These are phyloP conservation scores for Gerris buenoi DNA, from an alignment of 1,140 invertebrate genomes.

Conservation along the genomic window DNA sequence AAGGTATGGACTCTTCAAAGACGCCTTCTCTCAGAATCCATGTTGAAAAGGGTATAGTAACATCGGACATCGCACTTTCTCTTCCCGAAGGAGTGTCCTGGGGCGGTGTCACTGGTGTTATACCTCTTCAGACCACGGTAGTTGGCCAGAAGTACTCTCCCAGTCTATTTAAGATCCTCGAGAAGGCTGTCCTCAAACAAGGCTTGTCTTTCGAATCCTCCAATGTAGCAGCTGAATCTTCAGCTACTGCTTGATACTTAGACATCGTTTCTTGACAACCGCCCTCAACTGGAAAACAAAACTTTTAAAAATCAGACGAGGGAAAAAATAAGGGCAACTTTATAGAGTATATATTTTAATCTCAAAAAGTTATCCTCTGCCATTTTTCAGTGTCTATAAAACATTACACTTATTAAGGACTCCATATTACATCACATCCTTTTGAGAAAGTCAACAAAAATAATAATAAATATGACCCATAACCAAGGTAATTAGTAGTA, in stretches of 20 bases:
- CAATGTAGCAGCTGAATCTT: background rate
- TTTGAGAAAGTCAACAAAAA: no score
- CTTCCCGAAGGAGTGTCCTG: background rate
- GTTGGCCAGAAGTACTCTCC: constrained; percentile 2
- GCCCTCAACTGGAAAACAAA: no score
- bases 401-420: no score
- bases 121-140: background rate
- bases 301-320: no score
- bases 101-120: background rate
- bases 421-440: no score
- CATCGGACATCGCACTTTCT: background rate
- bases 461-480: no score
- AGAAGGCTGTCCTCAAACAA: background rate
- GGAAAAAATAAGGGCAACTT: no score
- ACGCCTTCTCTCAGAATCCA: background rate
- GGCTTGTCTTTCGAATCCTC: background rate
- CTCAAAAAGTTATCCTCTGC: no score
- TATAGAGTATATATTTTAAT: no score
- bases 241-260: background rate
- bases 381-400: no score
- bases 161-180: background rate
- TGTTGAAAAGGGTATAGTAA: background rate
- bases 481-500: no score
- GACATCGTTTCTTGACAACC: background rate
- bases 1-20: background rate